phyloP scores from a whole-genome alignment of 2,113 vertebrate species.

The Callipepla squamata region DNA sequence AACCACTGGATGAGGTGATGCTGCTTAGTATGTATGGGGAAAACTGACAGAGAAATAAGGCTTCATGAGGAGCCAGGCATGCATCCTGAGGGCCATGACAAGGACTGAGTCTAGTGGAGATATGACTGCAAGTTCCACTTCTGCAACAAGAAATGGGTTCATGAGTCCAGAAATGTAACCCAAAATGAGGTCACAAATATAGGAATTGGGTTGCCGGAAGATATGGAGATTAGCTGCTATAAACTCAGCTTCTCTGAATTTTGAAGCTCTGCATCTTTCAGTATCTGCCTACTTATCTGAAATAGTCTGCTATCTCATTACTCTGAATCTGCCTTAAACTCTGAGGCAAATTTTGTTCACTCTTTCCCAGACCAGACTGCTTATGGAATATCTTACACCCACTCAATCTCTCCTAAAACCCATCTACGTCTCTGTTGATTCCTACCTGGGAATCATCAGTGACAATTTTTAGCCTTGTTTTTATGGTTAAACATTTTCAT shows the following conservation, averaged over 20 bases:
- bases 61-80: background rate
- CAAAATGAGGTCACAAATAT: background rate
- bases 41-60: background rate
- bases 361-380: background rate
- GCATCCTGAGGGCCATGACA: background rate
- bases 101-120: background rate
- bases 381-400: constrained; percentile 42
- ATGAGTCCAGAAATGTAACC: background rate
- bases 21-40: background rate
- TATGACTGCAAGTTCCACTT: background rate
- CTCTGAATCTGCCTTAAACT: constrained; percentile 35
- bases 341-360: constrained; percentile 48
- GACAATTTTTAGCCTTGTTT: constrained; percentile 37
- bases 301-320: constrained; percentile 24
- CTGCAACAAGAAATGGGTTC: background rate
- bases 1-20: background rate
- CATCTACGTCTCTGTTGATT: constrained; percentile 44
- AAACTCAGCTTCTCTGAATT: background rate
- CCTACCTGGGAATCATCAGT: constrained; percentile 18
- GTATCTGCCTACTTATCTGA: constrained; percentile 17
- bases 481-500: constrained; percentile 33
- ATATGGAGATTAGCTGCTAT: background rate
- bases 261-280: background rate
- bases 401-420: constrained; percentile 11
- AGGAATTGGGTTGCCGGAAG: background rate